These are phyloP conservation scores for Spea multiplicata DNA, from an alignment of 2,113 vertebrate genomes.

Conservation along the genomic window DNA sequence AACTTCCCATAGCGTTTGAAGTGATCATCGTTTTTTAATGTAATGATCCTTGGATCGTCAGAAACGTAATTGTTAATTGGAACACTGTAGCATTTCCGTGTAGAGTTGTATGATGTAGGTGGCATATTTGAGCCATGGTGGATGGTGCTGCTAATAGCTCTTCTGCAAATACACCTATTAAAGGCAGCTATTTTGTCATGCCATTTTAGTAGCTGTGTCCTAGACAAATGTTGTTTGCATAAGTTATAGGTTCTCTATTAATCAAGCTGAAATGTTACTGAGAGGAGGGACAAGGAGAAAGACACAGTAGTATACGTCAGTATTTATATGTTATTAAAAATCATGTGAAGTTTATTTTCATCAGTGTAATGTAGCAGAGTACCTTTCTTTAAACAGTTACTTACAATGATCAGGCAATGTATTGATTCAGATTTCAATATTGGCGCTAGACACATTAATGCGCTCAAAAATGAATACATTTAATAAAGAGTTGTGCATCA, in stretches of 20 bases:
- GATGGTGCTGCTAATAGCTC: background rate
- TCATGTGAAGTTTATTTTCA: conserved; percentile 13
- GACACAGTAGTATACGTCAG: conserved; percentile 16
- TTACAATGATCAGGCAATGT: conserved; percentile 4
- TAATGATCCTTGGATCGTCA: too few species aligned
- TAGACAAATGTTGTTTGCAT: background rate
- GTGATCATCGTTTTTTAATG: background rate
- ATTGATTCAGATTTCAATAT: conserved; percentile 2
- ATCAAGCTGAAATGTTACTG: background rate
- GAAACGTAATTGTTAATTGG: too few species aligned
- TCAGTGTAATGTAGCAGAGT: conserved; percentile 35
- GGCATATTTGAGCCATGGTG: background rate
- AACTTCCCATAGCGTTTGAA: background rate
- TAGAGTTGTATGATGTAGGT: background rate
- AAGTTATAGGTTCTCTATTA: conserved; percentile 1
- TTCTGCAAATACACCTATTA: background rate
- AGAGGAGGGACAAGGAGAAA: background rate
- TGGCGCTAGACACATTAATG: background rate
- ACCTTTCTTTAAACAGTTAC: conserved; percentile 6
- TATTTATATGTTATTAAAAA: conserved; percentile 24
- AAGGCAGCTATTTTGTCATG: background rate
- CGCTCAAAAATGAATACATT: background rate
- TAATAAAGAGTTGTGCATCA: background rate
- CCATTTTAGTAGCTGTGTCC: background rate
- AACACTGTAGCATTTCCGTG: background rate